phyloP scores from a whole-genome alignment of 64 coral and sea anemone genomes.

The Actinia equina region DNA sequence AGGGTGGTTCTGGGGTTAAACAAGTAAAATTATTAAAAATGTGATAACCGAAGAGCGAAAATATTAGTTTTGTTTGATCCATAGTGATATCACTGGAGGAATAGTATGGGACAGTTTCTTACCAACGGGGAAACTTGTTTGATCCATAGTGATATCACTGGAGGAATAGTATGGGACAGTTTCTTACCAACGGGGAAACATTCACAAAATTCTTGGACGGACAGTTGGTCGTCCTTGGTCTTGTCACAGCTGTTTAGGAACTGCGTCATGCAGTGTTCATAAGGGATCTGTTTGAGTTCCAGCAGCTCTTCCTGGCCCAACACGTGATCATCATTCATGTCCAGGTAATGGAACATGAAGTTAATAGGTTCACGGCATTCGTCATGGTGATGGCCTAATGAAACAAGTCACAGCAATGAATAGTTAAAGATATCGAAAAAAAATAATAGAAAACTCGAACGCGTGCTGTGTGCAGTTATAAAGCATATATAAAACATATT shows the following conservation, averaged over 20 bases:
- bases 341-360: constrained; percentile 69
- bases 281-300: constrained; percentile 45
- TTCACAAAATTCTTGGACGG: constrained; percentile 54
- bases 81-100: background rate
- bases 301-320: constrained; percentile 45
- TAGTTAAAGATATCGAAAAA: no score
- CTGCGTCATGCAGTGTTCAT: constrained; percentile 61
- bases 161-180: background rate
- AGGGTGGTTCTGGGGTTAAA: constrained; percentile 59
- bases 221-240: constrained; percentile 61
- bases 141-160: background rate
- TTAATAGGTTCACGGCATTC: constrained; percentile 72
- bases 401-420: background rate
- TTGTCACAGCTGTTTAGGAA: constrained; percentile 72
- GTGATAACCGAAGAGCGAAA: background rate
- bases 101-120: no score
- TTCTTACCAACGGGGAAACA: constrained; percentile 77
- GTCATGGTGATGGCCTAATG: constrained; percentile 17
- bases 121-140: no score
- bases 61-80: background rate
- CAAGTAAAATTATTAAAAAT: background rate
- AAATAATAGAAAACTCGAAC: no score
- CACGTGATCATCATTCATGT: constrained; percentile 49
- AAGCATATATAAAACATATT: no score
- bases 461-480: no score